These are phyloP conservation scores for Yponomeuta cagnagella DNA, from an alignment of 2,888 invertebrate species.

Conservation along the genomic window DNA sequence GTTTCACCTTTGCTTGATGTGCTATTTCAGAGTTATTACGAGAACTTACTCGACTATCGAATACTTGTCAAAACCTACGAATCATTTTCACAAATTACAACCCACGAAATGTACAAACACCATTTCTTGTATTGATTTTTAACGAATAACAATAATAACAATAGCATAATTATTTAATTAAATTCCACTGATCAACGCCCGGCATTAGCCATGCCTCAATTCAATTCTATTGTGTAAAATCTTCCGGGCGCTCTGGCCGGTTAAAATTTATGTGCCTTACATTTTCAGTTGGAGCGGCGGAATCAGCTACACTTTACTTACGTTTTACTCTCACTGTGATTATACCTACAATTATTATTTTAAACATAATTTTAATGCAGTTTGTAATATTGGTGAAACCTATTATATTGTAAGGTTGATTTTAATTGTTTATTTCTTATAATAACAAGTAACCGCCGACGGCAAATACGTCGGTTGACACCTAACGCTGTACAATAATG, in stretches of 20 bases:
- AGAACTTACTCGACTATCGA: background rate
- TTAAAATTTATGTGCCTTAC: slow-evolving; percentile 12
- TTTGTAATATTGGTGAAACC: slow-evolving; percentile 24
- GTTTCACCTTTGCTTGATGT: slow-evolving; percentile 34
- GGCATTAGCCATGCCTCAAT: too few species aligned
- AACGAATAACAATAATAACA: background rate
- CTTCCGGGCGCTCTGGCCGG: too few species aligned
- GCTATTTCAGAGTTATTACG: background rate
- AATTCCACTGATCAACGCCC: too few species aligned
- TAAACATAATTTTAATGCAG: slow-evolving; percentile 16
- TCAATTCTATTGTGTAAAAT: too few species aligned
- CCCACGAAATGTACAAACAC: slow-evolving; percentile 49
- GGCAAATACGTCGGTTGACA: slow-evolving; percentile 39
- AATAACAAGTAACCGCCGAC: slow-evolving; percentile 35
- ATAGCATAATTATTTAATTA: background rate
- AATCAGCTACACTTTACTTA: background rate
- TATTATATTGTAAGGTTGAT: slow-evolving; percentile 30
- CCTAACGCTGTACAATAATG: slow-evolving; percentile 55
- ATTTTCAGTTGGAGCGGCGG: background rate
- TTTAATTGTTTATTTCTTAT: slow-evolving; percentile 36
- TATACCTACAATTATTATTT: slow-evolving; percentile 13
- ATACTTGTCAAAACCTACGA: background rate
- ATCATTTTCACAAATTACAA: slow-evolving; percentile 20
- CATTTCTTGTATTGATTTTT: slow-evolving; percentile 25
- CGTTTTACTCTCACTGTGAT: slow-evolving; percentile 12